Base-by-base conservation (phyloP, 2,888 invertebrate genomes). In the Acanthosepion pharaonis region DNA sequence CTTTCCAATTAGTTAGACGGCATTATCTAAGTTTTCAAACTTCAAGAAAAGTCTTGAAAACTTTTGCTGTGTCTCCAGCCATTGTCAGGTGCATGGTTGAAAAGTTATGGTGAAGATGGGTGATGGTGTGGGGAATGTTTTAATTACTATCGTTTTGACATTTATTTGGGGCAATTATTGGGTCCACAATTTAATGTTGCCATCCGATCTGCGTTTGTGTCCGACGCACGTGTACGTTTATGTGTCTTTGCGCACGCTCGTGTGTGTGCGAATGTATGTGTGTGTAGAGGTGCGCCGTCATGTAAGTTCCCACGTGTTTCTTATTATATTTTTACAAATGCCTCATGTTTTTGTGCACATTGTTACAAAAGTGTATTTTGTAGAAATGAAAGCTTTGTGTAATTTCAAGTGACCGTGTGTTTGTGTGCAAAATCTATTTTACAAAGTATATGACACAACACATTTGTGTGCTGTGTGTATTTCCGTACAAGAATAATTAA, bases 201-300 rank as follows among this genome's bases (percentile, higher is more conserved):
- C 78, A 78, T 78, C 78, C n/a, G 78, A 78, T 78, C 78, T 78
- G n/a, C 78, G 78, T 78, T 78, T 78, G n/a, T 78, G n/a, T n/a
- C 78, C 78, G 78, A 18, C 33, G 33, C 78, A 78, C 78, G 78
- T 78, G 78, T 6, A n/a, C 18, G n/a, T n/a, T 8, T 28, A 28
- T n/a, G 78, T 78, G 28, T n/a, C 9, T 15, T 3, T 78, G 33
- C 9, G n/a, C 25, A n/a, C 8, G 78, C 28, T 8, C 9, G n/a
- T 23, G n/a, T 78, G 78, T 78, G n/a, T 33, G n/a, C 33, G 15
- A 15, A 15, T 78, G 1, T 78, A 15, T 78, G 11, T 78, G n/a
- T n/a, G 4, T 78, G 78, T 8, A n/a, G 5, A 11, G 28, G 28
- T 78, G 78, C n/a, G n/a, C 18, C 18, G 78, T 78, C 59, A 18